phyloP scores from a whole-genome alignment of 1,140 invertebrate genomes.

The Triops longicaudatus region DNA sequence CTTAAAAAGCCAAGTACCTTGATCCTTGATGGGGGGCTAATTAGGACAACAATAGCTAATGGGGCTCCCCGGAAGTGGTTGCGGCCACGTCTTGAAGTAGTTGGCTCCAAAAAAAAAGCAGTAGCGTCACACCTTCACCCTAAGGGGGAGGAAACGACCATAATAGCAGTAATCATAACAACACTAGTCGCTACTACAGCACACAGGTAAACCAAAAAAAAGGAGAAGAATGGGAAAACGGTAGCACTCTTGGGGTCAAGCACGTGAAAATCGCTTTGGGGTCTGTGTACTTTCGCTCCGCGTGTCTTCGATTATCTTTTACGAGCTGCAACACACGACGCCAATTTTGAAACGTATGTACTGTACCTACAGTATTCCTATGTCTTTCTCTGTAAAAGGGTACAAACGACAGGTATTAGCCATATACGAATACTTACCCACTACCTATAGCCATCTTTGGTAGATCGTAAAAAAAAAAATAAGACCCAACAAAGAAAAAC shows the following conservation, averaged over 20 bases:
- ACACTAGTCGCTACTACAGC: too few relatives aligned
- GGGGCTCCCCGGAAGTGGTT: not conserved
- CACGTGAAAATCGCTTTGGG: not conserved
- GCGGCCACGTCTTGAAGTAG: not conserved
- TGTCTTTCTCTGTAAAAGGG: too few relatives aligned
- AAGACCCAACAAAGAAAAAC: not conserved
- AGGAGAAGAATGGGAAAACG: not conserved
- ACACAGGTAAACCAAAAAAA: too few relatives aligned
- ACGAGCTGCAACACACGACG: constrained; percentile 9
- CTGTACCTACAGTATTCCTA: too few relatives aligned
- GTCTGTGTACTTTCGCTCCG: not conserved
- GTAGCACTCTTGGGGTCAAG: not conserved
- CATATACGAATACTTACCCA: not conserved
- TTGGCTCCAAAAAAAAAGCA: too few relatives aligned
- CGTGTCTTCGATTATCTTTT: constrained; percentile 15
- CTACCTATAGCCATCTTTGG: not conserved
- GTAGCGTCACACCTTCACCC: not conserved
- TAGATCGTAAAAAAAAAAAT: too few relatives aligned
- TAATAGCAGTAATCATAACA: too few relatives aligned
- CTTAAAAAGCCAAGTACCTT: too few relatives aligned
- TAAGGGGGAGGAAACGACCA: not conserved
- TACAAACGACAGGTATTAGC: too few relatives aligned
- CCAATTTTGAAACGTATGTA: not conserved
- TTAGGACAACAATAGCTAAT: too few relatives aligned
- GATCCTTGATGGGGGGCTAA: not conserved